Evolutionary conservation across 2,113 vertebrate genomes (phyloP), one percentile per base, ranked within the genome.

Genomic region (Tupaia chinensis): DNA sequence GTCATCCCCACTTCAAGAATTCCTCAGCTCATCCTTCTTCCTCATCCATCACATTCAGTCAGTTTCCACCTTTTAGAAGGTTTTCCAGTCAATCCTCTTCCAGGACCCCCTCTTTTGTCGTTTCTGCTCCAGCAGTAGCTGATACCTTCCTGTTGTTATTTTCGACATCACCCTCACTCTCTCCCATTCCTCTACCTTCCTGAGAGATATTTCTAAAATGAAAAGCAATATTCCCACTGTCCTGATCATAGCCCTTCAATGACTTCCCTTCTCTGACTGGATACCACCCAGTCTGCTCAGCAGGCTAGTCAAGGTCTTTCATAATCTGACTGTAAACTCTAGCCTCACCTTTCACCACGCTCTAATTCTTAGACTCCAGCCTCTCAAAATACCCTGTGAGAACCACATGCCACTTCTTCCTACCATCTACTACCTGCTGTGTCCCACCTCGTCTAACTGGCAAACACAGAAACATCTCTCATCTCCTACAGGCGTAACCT

Each of bases 121-220:
- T 88, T 82, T 85, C 22, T 77, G 44, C 5, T 68, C 20, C 7
- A 92, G 23, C 6, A 78, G 19, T 81, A 90, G 34, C 23, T n/a
- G 86, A 44, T n/a, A 89, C 58, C 12, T 56, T 32, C 61, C 54
- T 89, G 11, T 34, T 22, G 12, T 32, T 69, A 70, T 22, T 90
- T 70, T 56, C 66, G 23, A 56, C 3, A 65, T 34, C n/a, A 15
- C 9, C 54, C n/a, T 25, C 9, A 25, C 12, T 27, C 34, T 74
- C 44, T 87, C 73, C 4, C 19, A 17, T 70, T 53, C 9, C 32
- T 89, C 34, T 27, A 11, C n/a, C 44, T 84, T 94, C 53, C 68
- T 16, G 23, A 93, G 19, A 61, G 29, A 79, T 61, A 94, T 56
- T 93, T 97, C 70, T 87, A 89, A 91, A 61, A 20, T 61, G n/a